Percentiles rank a stretch among this genome's conserved stretches.
phyloP scores from a whole-genome alignment of 2,888 invertebrate genomes.

The Drosophila seclusa region DNA sequence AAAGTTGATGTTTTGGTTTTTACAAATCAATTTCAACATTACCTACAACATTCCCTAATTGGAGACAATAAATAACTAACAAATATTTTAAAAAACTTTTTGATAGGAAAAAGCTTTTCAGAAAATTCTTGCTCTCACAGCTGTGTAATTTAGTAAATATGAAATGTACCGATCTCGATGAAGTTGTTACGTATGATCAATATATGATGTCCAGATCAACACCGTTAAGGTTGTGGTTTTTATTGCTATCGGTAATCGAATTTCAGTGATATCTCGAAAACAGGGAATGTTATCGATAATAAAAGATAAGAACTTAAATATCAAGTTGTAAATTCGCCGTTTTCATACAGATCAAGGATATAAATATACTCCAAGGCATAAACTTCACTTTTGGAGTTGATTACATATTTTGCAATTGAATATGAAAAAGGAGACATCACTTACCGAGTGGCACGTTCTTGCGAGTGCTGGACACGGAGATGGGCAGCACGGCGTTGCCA shows the following conservation, averaged over 20 bases:
- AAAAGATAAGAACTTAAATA: not conserved
- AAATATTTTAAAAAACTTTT: not conserved
- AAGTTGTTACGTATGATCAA: not conserved
- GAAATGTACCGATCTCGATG: not conserved
- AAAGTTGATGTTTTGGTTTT: not conserved
- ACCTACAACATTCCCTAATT: not conserved
- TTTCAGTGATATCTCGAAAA: not conserved
- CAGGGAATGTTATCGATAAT: not conserved
- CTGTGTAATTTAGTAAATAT: too few relatives aligned
- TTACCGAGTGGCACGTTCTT: conserved; percentile 85
- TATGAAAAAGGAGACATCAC: conserved; percentile 41
- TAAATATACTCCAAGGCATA: not conserved
- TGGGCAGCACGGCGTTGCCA: conserved; percentile 76
- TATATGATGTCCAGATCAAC: not conserved
- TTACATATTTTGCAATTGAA: not conserved
- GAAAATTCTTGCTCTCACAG: too few relatives aligned
- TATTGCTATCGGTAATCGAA: not conserved
- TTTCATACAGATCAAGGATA: not conserved
- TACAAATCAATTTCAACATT: not conserved
- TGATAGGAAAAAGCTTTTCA: too few relatives aligned
- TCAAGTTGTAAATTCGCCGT: not conserved
- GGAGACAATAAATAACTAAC: not conserved
- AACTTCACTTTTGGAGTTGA: not conserved
- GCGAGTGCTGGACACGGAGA: conserved; percentile 84
- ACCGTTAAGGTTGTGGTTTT: not conserved